Conservation (phyloP, 2,113 vertebrate genomes). For the Eclectus roratus region DNA sequence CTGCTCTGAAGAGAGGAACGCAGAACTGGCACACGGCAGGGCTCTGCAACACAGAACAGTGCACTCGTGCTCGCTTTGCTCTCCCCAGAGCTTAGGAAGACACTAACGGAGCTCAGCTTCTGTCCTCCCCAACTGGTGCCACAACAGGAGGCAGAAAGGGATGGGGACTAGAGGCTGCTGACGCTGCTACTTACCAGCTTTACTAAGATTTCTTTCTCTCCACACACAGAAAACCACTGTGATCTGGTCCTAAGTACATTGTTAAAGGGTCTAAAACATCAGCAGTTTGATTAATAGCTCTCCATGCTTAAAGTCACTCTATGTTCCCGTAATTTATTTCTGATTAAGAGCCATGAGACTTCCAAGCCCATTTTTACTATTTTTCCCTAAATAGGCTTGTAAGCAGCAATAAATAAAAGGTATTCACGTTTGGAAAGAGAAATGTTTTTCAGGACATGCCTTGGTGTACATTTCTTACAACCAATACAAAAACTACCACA, state of each 20-base stretch:
- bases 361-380: slow-evolving; percentile 14
- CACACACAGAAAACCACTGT: background rate
- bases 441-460: slow-evolving; percentile 35
- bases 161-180: background rate
- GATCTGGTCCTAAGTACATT: background rate
- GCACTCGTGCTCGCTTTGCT: fast-evolving
- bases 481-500: slow-evolving; percentile 33
- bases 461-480: slow-evolving; percentile 41
- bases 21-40: background rate
- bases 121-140: background rate
- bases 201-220: background rate
- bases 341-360: slow-evolving; percentile 48
- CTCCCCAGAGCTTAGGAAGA: background rate
- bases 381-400: slow-evolving; percentile 28
- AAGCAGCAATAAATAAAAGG: slow-evolving; percentile 48
- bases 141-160: background rate
- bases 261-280: background rate
- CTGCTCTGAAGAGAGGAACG: background rate
- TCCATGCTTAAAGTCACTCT: slow-evolving; percentile 1
- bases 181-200: background rate
- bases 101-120: background rate
- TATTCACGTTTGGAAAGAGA: background rate
- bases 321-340: background rate
- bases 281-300: slow-evolving; percentile 39
- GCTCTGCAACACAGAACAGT: background rate